phyloP scores from a whole-genome alignment of 1,140 invertebrate species.

The Drosophila parvula region DNA sequence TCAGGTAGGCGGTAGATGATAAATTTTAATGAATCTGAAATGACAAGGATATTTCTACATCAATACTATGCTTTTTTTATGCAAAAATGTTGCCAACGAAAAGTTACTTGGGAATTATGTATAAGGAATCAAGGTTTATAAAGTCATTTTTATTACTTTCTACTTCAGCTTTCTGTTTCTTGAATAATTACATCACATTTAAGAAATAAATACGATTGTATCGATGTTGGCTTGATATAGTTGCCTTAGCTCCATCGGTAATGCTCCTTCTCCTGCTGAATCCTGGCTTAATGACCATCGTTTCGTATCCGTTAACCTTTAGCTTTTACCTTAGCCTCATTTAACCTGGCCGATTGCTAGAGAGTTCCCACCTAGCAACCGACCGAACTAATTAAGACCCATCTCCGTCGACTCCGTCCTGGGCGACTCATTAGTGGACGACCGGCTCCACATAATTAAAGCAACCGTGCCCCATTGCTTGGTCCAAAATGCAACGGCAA shows the following conservation, averaged over 20 bases:
- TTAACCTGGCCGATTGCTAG: constrained; percentile 56
- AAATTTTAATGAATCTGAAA: constrained; percentile 2
- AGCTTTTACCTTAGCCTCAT: constrained; percentile 58
- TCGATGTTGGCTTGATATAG: constrained; percentile 6
- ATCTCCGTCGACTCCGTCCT: constrained; percentile 39
- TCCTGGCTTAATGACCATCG: constrained; percentile 50
- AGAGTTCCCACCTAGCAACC: constrained; percentile 44
- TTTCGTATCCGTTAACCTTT: constrained; percentile 69
- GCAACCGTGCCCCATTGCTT: constrained; percentile 4
- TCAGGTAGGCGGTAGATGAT: neutral
- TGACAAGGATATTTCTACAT: neutral
- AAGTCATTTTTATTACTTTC: too few species aligned
- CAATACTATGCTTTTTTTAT: neutral
- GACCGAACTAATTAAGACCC: constrained; percentile 68
- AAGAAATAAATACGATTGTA: too few species aligned
- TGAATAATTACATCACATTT: neutral
- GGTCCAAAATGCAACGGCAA: constrained; percentile 17
- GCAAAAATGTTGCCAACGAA: neutral
- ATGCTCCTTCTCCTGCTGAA: constrained; percentile 1
- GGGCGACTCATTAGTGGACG: constrained; percentile 62
- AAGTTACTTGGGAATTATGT: neutral
- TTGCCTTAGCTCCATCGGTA: constrained; percentile 25
- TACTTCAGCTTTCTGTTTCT: neutral
- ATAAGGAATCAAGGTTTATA: neutral
- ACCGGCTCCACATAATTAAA: constrained; percentile 58